Conservation (phyloP, 2,888 invertebrate species). For the Chrysolina americana region DNA sequence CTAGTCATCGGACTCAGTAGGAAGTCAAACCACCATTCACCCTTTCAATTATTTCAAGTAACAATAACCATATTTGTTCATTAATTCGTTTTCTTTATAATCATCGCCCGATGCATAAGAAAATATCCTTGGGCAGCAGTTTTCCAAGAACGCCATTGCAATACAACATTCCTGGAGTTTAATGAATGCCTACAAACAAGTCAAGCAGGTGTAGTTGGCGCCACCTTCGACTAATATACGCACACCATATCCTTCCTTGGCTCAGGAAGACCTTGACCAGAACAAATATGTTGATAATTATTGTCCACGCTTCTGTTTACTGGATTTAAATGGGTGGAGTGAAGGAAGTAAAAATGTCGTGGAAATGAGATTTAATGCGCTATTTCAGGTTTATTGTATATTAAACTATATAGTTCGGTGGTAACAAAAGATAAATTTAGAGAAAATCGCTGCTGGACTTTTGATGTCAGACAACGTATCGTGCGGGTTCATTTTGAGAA, state of each 20-base stretch:
- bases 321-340: not conserved
- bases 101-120: no score
- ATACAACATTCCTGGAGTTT: conserved; percentile 39
- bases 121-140: not conserved
- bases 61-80: no score
- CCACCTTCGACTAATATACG: conserved; percentile 45
- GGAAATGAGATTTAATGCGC: not conserved
- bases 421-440: no score
- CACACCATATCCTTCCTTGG: conserved; percentile 37
- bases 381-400: not conserved
- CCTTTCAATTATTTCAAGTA: no score
- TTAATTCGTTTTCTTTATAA: no score
- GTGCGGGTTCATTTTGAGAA: no score
- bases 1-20: no score
- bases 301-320: conserved; percentile 2
- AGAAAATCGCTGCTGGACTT: no score
- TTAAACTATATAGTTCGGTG: not conserved
- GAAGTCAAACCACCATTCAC: no score
- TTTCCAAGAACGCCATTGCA: conserved; percentile 33
- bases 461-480: no score
- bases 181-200: conserved; percentile 45
- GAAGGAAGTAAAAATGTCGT: not conserved
- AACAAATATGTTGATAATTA: conserved; percentile 24
- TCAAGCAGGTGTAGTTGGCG: conserved; percentile 50
- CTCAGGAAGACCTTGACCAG: conserved; percentile 40